A percentile compares a stretch with the other conserved stretches of the same genome.
phyloP scores from a whole-genome alignment of 2,797 vertebrate species.

The Gastrophryne carolinensis region DNA sequence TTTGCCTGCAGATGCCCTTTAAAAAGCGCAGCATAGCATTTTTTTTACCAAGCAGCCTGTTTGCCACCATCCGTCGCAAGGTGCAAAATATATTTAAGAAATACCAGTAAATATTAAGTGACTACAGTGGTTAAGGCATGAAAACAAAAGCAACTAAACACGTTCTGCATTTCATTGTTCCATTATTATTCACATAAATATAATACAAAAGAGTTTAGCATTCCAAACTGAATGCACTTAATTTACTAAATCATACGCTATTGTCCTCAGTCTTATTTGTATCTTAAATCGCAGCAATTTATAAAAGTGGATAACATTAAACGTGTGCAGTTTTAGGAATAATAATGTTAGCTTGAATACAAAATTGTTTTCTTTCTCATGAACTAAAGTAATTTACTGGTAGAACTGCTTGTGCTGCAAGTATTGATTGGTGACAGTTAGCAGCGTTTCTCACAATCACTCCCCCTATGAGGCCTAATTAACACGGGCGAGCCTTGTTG shows the following conservation, averaged over 20 bases:
- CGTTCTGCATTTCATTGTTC: not conserved
- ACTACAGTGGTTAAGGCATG: not conserved
- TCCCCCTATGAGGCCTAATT: constrained; percentile 69
- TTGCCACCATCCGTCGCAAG: too few species aligned
- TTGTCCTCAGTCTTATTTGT: constrained; percentile 17
- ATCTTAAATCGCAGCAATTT: constrained; percentile 3
- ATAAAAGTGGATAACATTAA: constrained; percentile 9
- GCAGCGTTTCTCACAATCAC: constrained; percentile 60
- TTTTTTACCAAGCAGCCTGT: too few species aligned
- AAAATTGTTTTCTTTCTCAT: constrained; percentile 54
- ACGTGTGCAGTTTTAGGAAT: constrained; percentile 16
- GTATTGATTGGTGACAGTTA: constrained; percentile 66
- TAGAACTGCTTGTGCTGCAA: constrained; percentile 56
- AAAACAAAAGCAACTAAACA: not conserved
- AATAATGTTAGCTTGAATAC: constrained; percentile 35
- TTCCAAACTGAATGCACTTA: not conserved
- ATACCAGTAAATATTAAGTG: not conserved
- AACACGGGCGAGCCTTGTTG: constrained; percentile 73
- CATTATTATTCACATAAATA: not conserved
- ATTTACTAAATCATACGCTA: constrained; percentile 14
- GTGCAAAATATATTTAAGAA: not conserved
- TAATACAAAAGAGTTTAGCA: not conserved
- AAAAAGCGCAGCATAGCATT: too few species aligned
- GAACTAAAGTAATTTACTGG: constrained; percentile 62
- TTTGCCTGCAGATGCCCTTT: too few species aligned